Conservation (phyloP, 2,888 invertebrate genomes). For the Troglohyphantes excavatus region DNA sequence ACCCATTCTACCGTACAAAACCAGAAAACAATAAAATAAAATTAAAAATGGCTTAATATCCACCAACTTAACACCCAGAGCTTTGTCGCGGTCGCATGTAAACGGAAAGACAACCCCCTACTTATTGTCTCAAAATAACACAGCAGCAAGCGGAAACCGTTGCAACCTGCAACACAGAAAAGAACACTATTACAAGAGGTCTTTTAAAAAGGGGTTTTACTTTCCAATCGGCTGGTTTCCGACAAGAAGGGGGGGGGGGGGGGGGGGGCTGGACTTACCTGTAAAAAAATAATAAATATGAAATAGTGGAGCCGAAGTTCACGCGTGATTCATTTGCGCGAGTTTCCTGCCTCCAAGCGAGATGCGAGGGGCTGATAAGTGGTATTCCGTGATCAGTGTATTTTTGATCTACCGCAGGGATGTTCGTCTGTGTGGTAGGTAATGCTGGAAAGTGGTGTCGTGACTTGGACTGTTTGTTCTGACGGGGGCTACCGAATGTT, state of each 20-base stretch:
- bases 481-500: conserved; percentile 37
- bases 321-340: conserved; percentile 66
- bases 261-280: neutral
- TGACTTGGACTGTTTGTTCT: conserved; percentile 62
- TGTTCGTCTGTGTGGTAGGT: conserved; percentile 27
- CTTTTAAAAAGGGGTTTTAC: conserved; percentile 56
- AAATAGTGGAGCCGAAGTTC: neutral
- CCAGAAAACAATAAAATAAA: neutral
- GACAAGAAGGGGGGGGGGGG: neutral
- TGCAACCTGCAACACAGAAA: conserved; percentile 34
- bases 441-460: conserved; percentile 47
- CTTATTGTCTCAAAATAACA: neutral
- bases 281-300: neutral
- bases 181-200: conserved; percentile 23
- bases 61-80: neutral
- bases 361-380: conserved; percentile 65
- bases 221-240: conserved; percentile 69
- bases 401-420: conserved; percentile 54
- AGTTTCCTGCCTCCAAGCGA: conserved; percentile 69
- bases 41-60: neutral
- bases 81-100: neutral
- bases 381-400: conserved; percentile 55
- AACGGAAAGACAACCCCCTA: conserved; percentile 1
- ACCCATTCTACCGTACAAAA: neutral
- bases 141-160: conserved; percentile 58